Evolutionary conservation across 2,797 vertebrate species (phyloP).

Genomic region (Clarias fuscus): DNA sequence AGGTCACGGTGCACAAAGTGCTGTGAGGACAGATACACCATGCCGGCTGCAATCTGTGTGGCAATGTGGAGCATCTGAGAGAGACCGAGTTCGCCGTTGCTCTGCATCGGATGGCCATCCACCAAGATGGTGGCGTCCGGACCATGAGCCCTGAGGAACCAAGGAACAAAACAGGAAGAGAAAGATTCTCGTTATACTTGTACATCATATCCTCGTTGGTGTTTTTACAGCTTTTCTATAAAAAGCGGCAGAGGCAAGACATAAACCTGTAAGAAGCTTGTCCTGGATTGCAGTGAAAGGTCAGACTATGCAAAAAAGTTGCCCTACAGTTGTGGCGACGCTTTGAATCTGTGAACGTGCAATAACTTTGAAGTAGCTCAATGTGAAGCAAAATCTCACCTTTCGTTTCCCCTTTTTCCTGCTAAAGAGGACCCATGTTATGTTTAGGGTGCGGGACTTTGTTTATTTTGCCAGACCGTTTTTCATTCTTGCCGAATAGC

Average conservation of each 20-base stretch:
- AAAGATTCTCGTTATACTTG: not conserved
- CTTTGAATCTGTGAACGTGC: conserved; percentile 34
- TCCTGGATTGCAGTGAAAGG: conserved; percentile 46
- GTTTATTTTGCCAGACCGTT: conserved; percentile 34
- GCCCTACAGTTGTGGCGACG: conserved; percentile 34
- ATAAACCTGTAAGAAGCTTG: conserved; percentile 11
- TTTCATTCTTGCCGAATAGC: conserved; percentile 49
- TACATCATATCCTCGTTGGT: not conserved
- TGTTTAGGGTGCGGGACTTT: conserved; percentile 36
- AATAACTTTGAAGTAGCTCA: conserved; percentile 37
- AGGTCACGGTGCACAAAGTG: conserved; percentile 98
- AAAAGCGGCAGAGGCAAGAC: not conserved
- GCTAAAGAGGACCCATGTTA: conserved; percentile 33
- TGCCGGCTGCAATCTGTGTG: conserved; percentile 94
- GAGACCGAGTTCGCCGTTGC: conserved; percentile 91
- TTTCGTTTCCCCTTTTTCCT: conserved; percentile 27
- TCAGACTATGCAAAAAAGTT: conserved; percentile 40
- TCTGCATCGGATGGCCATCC: conserved; percentile 93
- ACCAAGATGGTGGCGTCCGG: conserved; percentile 97
- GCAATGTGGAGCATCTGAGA: conserved; percentile 98
- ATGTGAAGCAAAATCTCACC: conserved; percentile 7
- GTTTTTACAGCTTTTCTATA: conserved; percentile 20
- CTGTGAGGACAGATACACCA: conserved; percentile 97
- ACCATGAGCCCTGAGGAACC: conserved; percentile 85
- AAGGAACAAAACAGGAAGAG: not conserved